Base-by-base conservation (phyloP, 1,140 invertebrate genomes). In the Bombus sibiricus region DNA sequence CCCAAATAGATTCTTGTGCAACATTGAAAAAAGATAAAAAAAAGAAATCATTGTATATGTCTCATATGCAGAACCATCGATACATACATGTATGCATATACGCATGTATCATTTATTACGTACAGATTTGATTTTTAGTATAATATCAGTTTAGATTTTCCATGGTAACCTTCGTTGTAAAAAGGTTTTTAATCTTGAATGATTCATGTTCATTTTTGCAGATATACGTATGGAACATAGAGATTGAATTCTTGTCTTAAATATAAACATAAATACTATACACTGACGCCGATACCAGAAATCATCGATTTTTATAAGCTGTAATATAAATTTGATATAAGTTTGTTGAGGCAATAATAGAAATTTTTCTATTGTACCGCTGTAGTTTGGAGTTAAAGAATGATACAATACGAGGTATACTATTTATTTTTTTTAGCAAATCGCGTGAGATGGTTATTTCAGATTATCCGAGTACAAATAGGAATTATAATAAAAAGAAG, bases 251-350 rank as follows among this genome's bases (percentile, higher is more conserved):
- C 34, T 53, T 32, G 15, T 47, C 25, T 75, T 15, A n/a, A 62
- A 68, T 64, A 25, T 34, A 47, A 53, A 22, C 6, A 28, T 64
- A 18, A 66, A 69, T 77, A 83, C 8, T 39, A 47, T 77, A 69
- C 82, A 53, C 71, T 62, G 34, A 53, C 22, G 69, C 18, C 28
- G 57, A 80, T 37, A 80, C 32, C 41, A 32, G 53, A 43, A 85
- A 53, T 32, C 53, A 80, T 47, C 57, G 41, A 73, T 72, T 80
- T 85, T 80, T 72, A 72, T 84, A 84, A 78, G 43, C 37, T 80
- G 34, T 84, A 84, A 79, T 72, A 79, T 79, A 84, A 79, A 80
- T 69, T 69, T 68, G 77, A 79, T 79, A 79, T 79, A 68, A 79
- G 64, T 79, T 59, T 71, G 76, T 85, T 64, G 75, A 43, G 66